Percentiles rank a stretch among this genome's conserved stretches.
Conservation (phyloP, 1,140 invertebrate species). For the Ceratoteleas bidentatus region DNA sequence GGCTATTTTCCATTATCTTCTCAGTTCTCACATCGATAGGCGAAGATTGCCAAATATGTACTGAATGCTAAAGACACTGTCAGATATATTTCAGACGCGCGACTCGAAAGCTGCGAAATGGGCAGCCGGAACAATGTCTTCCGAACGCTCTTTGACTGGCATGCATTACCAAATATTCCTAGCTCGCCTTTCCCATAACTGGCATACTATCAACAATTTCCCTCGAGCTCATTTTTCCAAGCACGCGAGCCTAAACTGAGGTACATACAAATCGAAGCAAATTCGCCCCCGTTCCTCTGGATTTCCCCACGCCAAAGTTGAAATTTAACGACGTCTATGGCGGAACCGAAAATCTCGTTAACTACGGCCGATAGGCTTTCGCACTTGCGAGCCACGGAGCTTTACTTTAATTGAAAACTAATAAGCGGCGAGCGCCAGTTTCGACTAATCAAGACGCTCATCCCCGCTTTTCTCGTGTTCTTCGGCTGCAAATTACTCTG, state of each 20-base stretch:
- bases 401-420: slow-evolving; percentile 54
- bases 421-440: slow-evolving; percentile 29
- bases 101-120: too few species aligned
- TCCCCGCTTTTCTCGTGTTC: slow-evolving; percentile 16
- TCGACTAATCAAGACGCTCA: slow-evolving; percentile 46
- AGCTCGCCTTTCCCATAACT: slow-evolving; percentile 1
- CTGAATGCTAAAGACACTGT: too few species aligned
- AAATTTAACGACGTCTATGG: slow-evolving; percentile 37
- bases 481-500: slow-evolving; percentile 35
- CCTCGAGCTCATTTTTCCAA: slow-evolving; percentile 17
- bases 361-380: slow-evolving; percentile 28
- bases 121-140: background rate
- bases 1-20: too few species aligned
- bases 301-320: slow-evolving; percentile 20
- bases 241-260: slow-evolving; percentile 19
- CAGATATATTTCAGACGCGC: too few species aligned
- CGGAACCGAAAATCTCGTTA: slow-evolving; percentile 46
- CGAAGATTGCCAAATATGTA: too few species aligned
- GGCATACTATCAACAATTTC: slow-evolving; percentile 23
- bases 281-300: background rate
- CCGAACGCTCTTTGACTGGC: too few species aligned
- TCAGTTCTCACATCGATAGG: too few species aligned
- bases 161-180: slow-evolving; percentile 23
- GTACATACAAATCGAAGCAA: background rate
- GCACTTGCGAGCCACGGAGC: slow-evolving; percentile 25